Percentiles rank a stretch among this genome's conserved stretches.
phyloP scores from a whole-genome alignment of 2,888 invertebrate genomes.

The Heliothis peltigera region DNA sequence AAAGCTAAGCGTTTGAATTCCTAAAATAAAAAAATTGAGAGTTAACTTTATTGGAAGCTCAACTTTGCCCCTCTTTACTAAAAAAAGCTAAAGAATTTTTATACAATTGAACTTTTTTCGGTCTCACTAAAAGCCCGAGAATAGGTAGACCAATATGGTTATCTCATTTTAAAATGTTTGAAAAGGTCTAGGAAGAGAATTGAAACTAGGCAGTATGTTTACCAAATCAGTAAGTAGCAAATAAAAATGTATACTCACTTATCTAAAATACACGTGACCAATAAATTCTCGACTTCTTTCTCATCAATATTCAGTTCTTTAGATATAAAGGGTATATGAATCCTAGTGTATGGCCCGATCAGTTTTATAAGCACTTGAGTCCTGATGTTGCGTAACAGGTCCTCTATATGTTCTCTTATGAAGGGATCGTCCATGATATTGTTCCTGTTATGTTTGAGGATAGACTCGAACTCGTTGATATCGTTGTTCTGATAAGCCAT shows the following conservation, averaged over 20 bases:
- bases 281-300: constrained; percentile 97
- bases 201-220: no score
- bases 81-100: no score
- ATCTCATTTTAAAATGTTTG: no score
- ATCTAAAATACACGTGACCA: constrained; percentile 99
- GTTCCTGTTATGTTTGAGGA: constrained; percentile 96
- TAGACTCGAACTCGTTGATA: constrained; percentile 99
- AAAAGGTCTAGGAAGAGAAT: no score
- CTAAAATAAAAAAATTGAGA: no score
- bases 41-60: no score
- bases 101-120: no score
- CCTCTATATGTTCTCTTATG: constrained; percentile 99
- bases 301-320: constrained; percentile 98
- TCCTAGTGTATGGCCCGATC: constrained; percentile 99
- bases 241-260: constrained; percentile 91
- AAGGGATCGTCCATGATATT: constrained; percentile 99
- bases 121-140: no score
- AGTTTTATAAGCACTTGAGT: constrained; percentile 99
- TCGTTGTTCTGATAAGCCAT: constrained; percentile 99
- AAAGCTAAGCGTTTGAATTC: no score
- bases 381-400: constrained; percentile 97
- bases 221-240: no score
- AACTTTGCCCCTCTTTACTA: no score
- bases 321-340: constrained; percentile 99
- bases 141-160: no score